Evolutionary conservation across 2,113 vertebrate genomes (phyloP).

Genomic region (Coracopsis vasa): DNA sequence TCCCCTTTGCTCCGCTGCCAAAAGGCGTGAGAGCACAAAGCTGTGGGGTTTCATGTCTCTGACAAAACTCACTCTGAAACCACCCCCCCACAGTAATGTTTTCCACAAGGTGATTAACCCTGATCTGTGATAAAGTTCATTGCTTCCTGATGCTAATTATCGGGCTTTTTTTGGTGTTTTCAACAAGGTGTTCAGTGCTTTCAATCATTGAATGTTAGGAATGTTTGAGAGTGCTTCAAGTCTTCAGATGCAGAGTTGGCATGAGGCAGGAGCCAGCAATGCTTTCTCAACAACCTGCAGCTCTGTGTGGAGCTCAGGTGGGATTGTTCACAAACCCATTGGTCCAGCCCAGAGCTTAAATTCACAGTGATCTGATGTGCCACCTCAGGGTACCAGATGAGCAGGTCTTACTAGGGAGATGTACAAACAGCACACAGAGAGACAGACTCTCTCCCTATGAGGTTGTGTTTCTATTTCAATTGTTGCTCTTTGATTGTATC

Average conservation of each 20-base stretch:
- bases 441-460: neutral
- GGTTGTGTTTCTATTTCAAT: neutral
- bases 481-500: neutral
- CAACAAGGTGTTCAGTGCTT: constrained; percentile 12
- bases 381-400: neutral
- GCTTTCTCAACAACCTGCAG: neutral
- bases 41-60: neutral
- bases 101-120: constrained; percentile 31
- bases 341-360: neutral
- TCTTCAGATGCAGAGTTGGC: neutral
- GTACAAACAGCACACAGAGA: neutral
- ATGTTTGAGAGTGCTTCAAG: neutral
- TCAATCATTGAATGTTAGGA: neutral
- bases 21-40: neutral
- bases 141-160: constrained; percentile 45
- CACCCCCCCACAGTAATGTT: constrained; percentile 34
- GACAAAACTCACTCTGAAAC: constrained; percentile 29
- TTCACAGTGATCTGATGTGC: neutral
- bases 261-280: neutral
- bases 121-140: constrained; percentile 10
- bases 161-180: constrained; percentile 19
- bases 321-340: neutral
- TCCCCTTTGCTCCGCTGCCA: neutral
- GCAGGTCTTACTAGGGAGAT: neutral
- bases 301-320: neutral